Base-by-base conservation (phyloP, 2,888 invertebrate genomes). In the Gasteruption jaculator region DNA sequence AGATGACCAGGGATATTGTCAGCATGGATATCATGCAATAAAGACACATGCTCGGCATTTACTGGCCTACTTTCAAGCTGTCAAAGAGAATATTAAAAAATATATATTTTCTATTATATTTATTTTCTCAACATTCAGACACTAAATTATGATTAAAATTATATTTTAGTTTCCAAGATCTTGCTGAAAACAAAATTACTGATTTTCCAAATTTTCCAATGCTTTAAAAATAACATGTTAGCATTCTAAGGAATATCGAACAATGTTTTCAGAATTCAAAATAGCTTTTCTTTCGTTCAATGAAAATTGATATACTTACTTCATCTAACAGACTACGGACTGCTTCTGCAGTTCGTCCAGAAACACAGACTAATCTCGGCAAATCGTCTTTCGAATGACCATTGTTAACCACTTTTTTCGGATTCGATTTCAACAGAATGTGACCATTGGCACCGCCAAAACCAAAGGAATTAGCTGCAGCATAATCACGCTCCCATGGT, bases 381-480 rank as follows among this genome's bases (percentile, higher is more conserved):
- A 86, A 61, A 53, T 81, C 75, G 54, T 87, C 86, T 0, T 63
- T 58, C 0, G 86, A 82, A 10, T 77, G 58, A 8, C 79, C 81
- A 1, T 75, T 72, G 61, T 84, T 84, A 1, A 77, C 68, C 72
- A 83, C 85, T 20, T 60, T 75, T 47, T 79, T 80, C 0, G 73
- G 60, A 41, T 80, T 71, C 32, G 82, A 78, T 61, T 79, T 78
- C 6, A 88, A 63, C 27, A 88, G 63, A 20, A 81, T 74, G 57
- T 89, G 88, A 32, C 83, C 85, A 61, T 91, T 92, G 3, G 86
- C 85, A 1, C 95, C 95, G 19, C 94, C 94, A 63, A 95, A 95
- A 0, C 94, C 94, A 65, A 94, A 95, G 6, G 90, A 91, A 73
- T 91, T 95, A 16, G 94, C 76, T 3, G 86, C 93, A 18, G 85